Evolutionary conservation across 2,888 invertebrate species (phyloP), one percentile per base, ranked within the genome.

Genomic region (Chrysopilus asiliformis): DNA sequence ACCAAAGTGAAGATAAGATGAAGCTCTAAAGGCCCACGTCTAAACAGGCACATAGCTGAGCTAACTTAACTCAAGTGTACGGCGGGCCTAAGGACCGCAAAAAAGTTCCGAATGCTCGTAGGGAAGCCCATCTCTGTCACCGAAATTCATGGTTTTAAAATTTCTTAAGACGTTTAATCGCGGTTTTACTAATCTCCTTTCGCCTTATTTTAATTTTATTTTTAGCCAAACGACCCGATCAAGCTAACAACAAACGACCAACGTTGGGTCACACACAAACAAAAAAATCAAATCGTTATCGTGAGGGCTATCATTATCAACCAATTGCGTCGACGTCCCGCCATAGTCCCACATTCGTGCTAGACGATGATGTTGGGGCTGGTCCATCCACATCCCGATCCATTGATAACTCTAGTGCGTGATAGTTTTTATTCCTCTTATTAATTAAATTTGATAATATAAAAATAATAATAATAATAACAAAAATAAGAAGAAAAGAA

Each of bases 251-350:
- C 49, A 60, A 63, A 58, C 56, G 58, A 53, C 58, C 63, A 55
- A 60, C 63, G 51, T 55, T 63, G 53, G 63, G 64, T 55, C 57
- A 60, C 49, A 59, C 57, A 54, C 58, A 59, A 56, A 55, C 57
- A 52, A 56, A 59, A 51, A 61, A 59, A 54, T 51, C 60, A 51
- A 63, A 60, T 56, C 61, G 62, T 48, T 61, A 64, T 49, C 60
- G 63, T 51, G 61, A 64, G 56, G 64, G 63, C 50, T 64, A 64
- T 53, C 64, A 64, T 54, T 64, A 64, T 56, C 63, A 63, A 52
- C 60, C 60, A 49, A 57, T 61, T 49, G 60, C 61, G 53, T 68
- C 69, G 49, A 70, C 70, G 53, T 70, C 70, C 52, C 65, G 66
- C 60, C 65, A 68, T 54, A 64, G 65, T 55, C 65, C 65, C 48